Conservation (phyloP, 1,140 invertebrate species). For the Drosophila aff. region DNA sequence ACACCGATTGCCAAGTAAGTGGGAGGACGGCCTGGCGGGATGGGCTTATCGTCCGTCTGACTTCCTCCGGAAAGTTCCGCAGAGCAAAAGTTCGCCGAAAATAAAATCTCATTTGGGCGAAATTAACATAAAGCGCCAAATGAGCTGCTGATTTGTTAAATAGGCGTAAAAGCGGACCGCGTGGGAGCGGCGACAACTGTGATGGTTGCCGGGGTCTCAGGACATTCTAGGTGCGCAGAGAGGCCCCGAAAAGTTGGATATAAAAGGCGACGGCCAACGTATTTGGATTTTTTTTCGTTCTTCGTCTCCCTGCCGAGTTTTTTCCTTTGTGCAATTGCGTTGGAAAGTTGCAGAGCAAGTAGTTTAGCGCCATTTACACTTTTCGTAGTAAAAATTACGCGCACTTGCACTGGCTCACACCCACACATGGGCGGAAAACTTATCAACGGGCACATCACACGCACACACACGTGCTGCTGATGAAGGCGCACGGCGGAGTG, state of each 20-base stretch:
- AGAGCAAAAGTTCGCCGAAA: constrained; percentile 38
- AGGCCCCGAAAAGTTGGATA: constrained; percentile 65
- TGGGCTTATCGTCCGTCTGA: constrained; percentile 44
- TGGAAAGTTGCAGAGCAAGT: constrained; percentile 80
- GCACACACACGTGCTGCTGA: constrained; percentile 39
- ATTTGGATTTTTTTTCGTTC: constrained; percentile 45
- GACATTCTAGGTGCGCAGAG: constrained; percentile 54
- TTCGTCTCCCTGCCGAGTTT: constrained; percentile 7
- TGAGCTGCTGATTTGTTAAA: constrained; percentile 81
- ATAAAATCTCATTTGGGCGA: constrained; percentile 58
- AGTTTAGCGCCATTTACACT: constrained; percentile 82
- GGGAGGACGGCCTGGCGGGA: neutral
- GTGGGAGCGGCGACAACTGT: constrained; percentile 69
- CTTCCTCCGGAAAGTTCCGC: constrained; percentile 26
- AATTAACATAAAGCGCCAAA: constrained; percentile 77
- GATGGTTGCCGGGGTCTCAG: constrained; percentile 21
- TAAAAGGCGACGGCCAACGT: constrained; percentile 57
- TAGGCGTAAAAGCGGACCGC: constrained; percentile 70
- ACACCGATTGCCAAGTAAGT: constrained; percentile 81
- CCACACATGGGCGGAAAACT: constrained; percentile 45
- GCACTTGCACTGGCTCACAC: constrained; percentile 31
- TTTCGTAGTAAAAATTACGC: constrained; percentile 82
- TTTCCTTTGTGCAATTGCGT: constrained; percentile 69
- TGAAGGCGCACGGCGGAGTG: constrained; percentile 7
- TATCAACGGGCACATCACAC: constrained; percentile 75